Base-by-base conservation (phyloP, 2,113 vertebrate species). In the Apistogramma diplotaenia region DNA sequence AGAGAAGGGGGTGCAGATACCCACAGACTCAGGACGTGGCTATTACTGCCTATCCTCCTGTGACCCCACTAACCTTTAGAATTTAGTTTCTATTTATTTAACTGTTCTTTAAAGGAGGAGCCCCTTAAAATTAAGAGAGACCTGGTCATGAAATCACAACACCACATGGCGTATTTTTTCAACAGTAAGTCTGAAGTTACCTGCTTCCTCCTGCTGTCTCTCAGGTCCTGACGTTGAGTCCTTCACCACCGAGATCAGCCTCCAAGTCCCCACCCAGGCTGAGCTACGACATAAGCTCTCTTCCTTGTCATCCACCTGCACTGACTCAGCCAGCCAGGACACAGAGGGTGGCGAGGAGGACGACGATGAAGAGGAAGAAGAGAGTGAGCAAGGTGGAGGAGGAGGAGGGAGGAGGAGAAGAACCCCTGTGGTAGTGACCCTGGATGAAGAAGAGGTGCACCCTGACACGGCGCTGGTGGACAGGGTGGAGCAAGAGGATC, bases 401-500 rank as follows among this genome's bases (percentile, higher is more conserved):
- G 75, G 51, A 8, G 60, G 94, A 93, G 33, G 74, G 85, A 95
- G 67, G 90, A 78, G 25, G 81, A 93, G 5, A 94, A 94, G 67
- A 25, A 37, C 60, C 54, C 94, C 95, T 0, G 96, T 96, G 0
- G 83, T 95, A 0, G 85, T 97, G 13, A 96, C 96, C 88, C 94
- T 94, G 2, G 97, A 97, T 0, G 96, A 97, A 67, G 96, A 97
- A 76, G 96, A 97, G 13, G 96, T 97, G 13, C 96, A 96, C 60
- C 95, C 94, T 33, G 96, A 98, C 89, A 96, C 94, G 2, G 94
- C 90, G 19, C 92, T 97, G n/a, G 93, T 88, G 76, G 90, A 92
- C 49, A 60, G 67, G 23, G 77, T 3, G 46, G 87, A 85, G 11
- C 74, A 25, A 12, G 81, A 79, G 5, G 74, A 81, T 1, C 85